A percentile compares a stretch with the other conserved stretches of the same genome.
These are phyloP conservation scores for Crenichthys baileyi DNA, from an alignment of 2,797 vertebrate genomes.

Conservation along the genomic window DNA sequence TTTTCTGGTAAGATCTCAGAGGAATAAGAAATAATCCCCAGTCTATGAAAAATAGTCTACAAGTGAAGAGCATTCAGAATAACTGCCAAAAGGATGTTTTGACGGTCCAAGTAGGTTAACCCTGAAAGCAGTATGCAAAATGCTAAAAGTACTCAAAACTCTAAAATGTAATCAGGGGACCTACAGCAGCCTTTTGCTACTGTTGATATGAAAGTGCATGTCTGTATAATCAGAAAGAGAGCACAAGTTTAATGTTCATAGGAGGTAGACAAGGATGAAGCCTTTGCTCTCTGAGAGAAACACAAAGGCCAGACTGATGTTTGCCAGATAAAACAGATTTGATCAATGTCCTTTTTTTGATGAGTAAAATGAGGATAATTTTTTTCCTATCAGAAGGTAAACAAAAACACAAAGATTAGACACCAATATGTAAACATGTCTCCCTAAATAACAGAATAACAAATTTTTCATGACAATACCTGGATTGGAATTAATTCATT, in stretches of 20 bases:
- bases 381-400: neutral
- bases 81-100: neutral
- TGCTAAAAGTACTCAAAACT: neutral
- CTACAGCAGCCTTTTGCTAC: neutral
- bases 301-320: neutral
- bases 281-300: neutral
- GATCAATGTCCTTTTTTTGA: neutral
- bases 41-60: neutral
- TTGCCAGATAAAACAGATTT: neutral
- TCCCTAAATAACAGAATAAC: constrained; percentile 13
- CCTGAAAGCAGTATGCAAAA: neutral
- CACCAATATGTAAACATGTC: neutral
- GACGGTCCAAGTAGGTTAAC: neutral
- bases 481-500: constrained; percentile 35
- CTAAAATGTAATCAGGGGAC: neutral
- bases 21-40: neutral
- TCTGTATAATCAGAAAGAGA: neutral
- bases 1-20: neutral
- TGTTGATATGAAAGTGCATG: neutral
- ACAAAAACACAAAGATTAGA: neutral
- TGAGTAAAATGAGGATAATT: neutral
- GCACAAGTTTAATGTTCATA: neutral
- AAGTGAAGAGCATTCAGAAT: neutral
- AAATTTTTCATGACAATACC: neutral
- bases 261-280: neutral